These are phyloP conservation scores for Pecten maximus DNA, from an alignment of 2,888 invertebrate genomes.

Conservation along the genomic window DNA sequence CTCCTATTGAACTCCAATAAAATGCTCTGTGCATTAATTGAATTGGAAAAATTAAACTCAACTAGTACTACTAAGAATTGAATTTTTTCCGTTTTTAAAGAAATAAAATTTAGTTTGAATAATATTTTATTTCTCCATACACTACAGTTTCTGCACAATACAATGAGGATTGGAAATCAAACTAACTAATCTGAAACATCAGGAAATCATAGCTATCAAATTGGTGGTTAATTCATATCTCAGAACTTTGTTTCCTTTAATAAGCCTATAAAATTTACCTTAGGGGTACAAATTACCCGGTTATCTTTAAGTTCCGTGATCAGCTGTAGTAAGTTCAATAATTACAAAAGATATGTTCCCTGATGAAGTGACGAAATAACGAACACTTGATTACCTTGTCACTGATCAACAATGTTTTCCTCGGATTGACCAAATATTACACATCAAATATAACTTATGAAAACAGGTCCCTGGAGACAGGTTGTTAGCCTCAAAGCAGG, in stretches of 20 bases:
- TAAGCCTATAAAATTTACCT: background rate
- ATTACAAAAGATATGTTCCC: background rate
- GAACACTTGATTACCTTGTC: background rate
- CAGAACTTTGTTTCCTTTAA: background rate
- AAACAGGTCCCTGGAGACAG: background rate
- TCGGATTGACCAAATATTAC: background rate
- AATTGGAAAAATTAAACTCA: background rate
- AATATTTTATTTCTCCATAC: no score
- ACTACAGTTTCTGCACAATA: no score
- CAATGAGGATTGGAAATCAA: no score
- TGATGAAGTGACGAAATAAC: background rate
- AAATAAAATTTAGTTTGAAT: no score
- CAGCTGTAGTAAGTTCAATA: background rate
- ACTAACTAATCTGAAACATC: background rate
- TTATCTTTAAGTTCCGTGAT: background rate
- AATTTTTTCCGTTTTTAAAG: background rate
- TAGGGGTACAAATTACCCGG: background rate
- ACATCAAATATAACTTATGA: background rate
- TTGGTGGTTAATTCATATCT: background rate
- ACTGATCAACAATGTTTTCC: background rate
- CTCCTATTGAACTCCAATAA: background rate
- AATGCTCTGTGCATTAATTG: background rate
- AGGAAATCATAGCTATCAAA: background rate
- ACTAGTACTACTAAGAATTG: background rate
- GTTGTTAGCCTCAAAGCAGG: background rate